Evolutionary conservation across 2,888 invertebrate species (phyloP).

Genomic region (Rhagophthalmus giganteus): DNA sequence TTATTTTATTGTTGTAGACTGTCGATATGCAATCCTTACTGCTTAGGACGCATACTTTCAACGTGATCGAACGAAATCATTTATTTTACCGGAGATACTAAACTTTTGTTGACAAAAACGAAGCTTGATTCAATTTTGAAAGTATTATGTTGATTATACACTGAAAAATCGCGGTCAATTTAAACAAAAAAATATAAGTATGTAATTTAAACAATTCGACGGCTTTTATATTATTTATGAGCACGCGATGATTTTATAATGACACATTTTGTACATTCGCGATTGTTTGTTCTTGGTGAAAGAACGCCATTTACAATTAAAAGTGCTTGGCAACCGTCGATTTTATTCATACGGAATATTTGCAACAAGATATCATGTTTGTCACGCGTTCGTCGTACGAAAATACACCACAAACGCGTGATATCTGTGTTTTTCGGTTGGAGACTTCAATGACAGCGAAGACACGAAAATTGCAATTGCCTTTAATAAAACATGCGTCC

Average conservation of each 20-base stretch:
- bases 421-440: too few species aligned
- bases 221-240: background rate
- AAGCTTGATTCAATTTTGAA: too few species aligned
- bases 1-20: too few species aligned
- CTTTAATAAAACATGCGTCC: background rate
- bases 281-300: slow-evolving; percentile 20
- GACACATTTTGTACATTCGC: slow-evolving; percentile 9
- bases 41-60: too few species aligned
- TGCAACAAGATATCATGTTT: background rate
- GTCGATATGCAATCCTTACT: too few species aligned
- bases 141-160: too few species aligned
- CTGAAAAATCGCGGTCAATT: too few species aligned
- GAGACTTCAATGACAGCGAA: background rate
- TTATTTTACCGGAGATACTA: too few species aligned
- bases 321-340: slow-evolving; percentile 17
- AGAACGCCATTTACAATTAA: slow-evolving; percentile 16
- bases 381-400: background rate
- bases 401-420: background rate
- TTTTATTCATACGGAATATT: background rate
- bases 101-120: too few species aligned
- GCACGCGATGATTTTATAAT: slow-evolving; percentile 8
- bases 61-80: too few species aligned
- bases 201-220: background rate
- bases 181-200: too few species aligned
- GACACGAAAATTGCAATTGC: background rate